phyloP scores from a whole-genome alignment of 2,888 invertebrate genomes.

The Nymphalis urticae region DNA sequence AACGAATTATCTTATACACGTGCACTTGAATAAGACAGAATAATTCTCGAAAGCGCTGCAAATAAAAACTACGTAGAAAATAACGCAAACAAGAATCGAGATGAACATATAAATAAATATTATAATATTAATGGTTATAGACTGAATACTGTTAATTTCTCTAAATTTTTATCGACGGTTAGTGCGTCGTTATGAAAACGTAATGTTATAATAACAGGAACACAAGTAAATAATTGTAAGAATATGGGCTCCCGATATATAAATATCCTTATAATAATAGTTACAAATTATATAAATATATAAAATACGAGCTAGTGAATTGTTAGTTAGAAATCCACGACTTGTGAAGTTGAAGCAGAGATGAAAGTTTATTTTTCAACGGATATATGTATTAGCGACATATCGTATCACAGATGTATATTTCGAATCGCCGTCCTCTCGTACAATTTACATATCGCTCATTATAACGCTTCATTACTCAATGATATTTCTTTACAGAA shows the following conservation, averaged over 20 bases:
- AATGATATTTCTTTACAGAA: neutral
- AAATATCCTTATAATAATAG: conserved; percentile 20
- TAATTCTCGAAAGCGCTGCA: neutral
- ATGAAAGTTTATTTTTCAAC: conserved; percentile 48
- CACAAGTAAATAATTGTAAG: conserved; percentile 30
- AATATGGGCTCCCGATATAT: conserved; percentile 21
- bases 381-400: conserved; percentile 47
- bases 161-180: conserved; percentile 38
- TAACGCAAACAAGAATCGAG: conserved; percentile 12
- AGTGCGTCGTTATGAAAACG: conserved; percentile 12
- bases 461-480: conserved; percentile 18
- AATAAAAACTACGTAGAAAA: neutral
- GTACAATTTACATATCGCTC: conserved; percentile 71
- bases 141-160: conserved; percentile 74
- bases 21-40: conserved; percentile 22
- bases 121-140: conserved; percentile 56
- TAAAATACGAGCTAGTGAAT: conserved; percentile 37
- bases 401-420: conserved; percentile 49
- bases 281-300: conserved; percentile 36
- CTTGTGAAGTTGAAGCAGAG: conserved; percentile 32
- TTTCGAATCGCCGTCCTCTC: conserved; percentile 62
- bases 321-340: conserved; percentile 37
- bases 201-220: conserved; percentile 24
- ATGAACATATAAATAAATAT: conserved; percentile 33
- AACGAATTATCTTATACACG: conserved; percentile 25